phyloP scores from a whole-genome alignment of 2,888 invertebrate genomes.

The Meghimatium bilineatum region DNA sequence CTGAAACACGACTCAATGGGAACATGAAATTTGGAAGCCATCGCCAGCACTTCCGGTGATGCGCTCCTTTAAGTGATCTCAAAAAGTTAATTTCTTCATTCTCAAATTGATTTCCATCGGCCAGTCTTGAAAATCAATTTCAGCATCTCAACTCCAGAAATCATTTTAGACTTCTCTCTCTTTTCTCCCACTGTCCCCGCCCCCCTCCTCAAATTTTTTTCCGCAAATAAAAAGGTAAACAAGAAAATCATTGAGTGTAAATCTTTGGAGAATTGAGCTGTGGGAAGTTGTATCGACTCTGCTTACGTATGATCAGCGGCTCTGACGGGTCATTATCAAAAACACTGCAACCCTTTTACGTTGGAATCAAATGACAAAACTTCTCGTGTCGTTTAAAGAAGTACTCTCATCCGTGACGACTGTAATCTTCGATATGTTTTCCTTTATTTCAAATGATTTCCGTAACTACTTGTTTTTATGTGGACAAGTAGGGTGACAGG shows the following conservation, averaged over 20 bases:
- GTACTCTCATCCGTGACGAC: background rate
- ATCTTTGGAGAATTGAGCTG: background rate
- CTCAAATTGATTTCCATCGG: constrained; percentile 27
- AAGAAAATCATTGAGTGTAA: constrained; percentile 12
- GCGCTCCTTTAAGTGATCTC: constrained; percentile 24
- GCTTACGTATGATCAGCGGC: background rate
- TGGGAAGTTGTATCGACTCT: background rate
- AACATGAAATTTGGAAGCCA: constrained; percentile 15
- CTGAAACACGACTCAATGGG: background rate
- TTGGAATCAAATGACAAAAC: background rate
- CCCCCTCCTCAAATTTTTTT: too few species aligned
- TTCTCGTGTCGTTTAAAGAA: background rate
- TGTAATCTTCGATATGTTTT: background rate
- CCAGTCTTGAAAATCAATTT: constrained; percentile 28
- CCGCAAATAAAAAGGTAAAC: background rate
- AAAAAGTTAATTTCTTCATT: constrained; percentile 22
- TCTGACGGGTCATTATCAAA: constrained; percentile 4
- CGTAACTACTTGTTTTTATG: too few species aligned
- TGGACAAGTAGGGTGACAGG: too few species aligned
- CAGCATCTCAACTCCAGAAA: background rate
- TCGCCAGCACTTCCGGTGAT: constrained; percentile 22
- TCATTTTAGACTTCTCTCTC: background rate
- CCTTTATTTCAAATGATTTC: too few species aligned
- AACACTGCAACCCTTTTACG: constrained; percentile 12
- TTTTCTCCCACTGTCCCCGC: background rate